These are phyloP conservation scores for Hormiphora californensis DNA, from an alignment of 37 sponge, comb jelly and placozoan species.

Conservation along the genomic window DNA sequence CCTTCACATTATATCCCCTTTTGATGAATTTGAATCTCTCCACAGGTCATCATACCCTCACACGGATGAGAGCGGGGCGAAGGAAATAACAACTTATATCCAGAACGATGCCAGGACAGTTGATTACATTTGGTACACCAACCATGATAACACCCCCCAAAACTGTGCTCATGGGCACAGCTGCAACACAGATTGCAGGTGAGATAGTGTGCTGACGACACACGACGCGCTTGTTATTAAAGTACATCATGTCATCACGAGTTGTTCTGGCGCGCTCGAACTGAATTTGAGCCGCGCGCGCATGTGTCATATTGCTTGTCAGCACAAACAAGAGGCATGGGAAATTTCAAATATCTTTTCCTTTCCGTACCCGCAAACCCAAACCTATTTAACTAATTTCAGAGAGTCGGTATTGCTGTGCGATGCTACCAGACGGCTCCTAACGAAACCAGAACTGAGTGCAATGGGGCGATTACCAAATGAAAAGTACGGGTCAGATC, in stretches of 20 bases:
- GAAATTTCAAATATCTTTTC: no score
- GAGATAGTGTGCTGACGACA: no score
- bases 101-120: constrained; percentile 35
- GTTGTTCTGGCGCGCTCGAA: no score
- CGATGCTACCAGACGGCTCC: neutral
- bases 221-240: no score
- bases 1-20: no score
- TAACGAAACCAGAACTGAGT: constrained; percentile 28
- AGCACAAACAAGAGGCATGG: no score
- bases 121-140: constrained; percentile 52
- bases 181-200: neutral
- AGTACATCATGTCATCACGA: no score
- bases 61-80: neutral
- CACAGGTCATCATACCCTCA: constrained; percentile 27
- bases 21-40: no score
- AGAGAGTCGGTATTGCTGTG: neutral
- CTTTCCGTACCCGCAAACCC: no score
- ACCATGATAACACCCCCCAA: constrained; percentile 44
- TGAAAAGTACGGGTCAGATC: neutral
- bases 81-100: constrained; percentile 27
- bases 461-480: constrained; percentile 36
- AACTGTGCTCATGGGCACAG: constrained; percentile 45
- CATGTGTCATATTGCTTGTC: no score
- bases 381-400: neutral
- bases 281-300: no score